These are phyloP conservation scores for Sebastes fasciatus DNA, from an alignment of 2,113 vertebrate species.

Conservation along the genomic window DNA sequence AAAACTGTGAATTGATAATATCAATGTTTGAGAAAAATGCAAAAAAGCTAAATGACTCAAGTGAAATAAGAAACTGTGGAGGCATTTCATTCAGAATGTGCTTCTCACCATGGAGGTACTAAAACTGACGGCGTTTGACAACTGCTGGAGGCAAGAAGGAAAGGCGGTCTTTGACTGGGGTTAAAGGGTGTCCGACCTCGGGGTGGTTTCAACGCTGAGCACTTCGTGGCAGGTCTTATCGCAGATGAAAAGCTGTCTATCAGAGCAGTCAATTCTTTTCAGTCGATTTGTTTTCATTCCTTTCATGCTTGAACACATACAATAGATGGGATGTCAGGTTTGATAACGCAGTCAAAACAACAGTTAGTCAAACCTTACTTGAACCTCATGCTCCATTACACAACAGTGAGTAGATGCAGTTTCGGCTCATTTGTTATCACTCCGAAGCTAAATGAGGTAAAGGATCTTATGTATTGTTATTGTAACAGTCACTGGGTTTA, in stretches of 20 bases:
- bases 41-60: neutral
- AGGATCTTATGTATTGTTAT: neutral
- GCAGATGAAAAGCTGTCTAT: neutral
- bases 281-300: neutral
- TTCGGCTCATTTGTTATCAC: slow-evolving; percentile 6
- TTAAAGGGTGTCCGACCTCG: slow-evolving; percentile 8
- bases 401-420: neutral
- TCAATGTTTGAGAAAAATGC: neutral
- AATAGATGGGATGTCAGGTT: neutral
- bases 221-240: neutral
- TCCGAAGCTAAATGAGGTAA: neutral
- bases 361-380: neutral
- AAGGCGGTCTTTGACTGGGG: slow-evolving; percentile 1
- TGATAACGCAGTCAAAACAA: neutral
- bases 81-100: slow-evolving; percentile 1
- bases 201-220: neutral
- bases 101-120: neutral
- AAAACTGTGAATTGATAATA: neutral
- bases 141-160: slow-evolving; percentile 7
- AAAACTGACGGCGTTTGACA: slow-evolving; percentile 29
- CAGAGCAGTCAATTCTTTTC: neutral
- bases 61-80: slow-evolving; percentile 19
- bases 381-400: neutral
- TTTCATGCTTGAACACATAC: neutral
- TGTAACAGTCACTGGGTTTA: neutral